Conservation (phyloP, 1,140 invertebrate genomes). For the Neelides sp. region DNA sequence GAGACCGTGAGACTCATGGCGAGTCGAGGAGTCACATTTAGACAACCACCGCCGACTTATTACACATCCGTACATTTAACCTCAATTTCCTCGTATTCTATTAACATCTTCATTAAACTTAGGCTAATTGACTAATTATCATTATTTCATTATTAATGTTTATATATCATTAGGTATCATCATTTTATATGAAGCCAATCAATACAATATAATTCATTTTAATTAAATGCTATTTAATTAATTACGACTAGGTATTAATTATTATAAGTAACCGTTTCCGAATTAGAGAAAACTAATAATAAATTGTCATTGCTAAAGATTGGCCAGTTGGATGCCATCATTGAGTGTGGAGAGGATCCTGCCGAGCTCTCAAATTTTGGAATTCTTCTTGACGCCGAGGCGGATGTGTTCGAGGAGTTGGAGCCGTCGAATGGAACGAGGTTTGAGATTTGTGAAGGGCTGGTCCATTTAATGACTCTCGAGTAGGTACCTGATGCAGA, state of each 20-base stretch:
- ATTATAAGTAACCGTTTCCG: too few species aligned
- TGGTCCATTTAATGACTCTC: not conserved
- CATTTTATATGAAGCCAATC: too few species aligned
- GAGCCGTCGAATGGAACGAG: not conserved
- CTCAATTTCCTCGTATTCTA: too few species aligned
- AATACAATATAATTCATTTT: not conserved
- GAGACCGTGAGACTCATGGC: conserved; percentile 34
- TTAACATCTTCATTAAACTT: too few species aligned
- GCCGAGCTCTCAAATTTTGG: conserved; percentile 31
- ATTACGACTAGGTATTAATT: too few species aligned
- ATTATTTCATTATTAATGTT: too few species aligned
- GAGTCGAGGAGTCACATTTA: conserved; percentile 36
- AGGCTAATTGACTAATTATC: too few species aligned
- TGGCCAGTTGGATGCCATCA: conserved; percentile 36
- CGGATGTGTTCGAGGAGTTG: conserved; percentile 26
- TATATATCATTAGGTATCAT: too few species aligned
- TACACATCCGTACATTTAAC: conserved; percentile 32
- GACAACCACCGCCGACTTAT: conserved; percentile 40
- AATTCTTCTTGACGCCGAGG: conserved; percentile 32
- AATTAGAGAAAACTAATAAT: too few species aligned
- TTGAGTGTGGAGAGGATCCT: conserved; percentile 34
- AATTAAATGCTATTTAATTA: conserved; percentile 6
- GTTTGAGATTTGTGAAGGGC: not conserved
- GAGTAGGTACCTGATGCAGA: conserved; percentile 42
- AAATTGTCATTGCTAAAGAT: too few species aligned